Conservation (phyloP, 2,888 invertebrate genomes). For the Apomyelois bistriatella region DNA sequence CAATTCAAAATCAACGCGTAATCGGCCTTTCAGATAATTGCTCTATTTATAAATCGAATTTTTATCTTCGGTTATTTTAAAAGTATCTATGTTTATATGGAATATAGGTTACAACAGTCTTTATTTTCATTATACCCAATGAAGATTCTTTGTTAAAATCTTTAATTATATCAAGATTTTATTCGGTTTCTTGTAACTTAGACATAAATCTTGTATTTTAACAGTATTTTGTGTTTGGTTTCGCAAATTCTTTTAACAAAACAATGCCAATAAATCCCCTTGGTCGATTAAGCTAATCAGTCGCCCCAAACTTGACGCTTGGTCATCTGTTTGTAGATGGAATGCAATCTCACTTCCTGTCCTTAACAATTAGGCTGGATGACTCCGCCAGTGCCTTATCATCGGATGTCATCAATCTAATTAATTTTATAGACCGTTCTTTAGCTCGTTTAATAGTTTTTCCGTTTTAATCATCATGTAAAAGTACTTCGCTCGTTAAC, state of each 20-base stretch:
- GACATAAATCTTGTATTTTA: too few species aligned
- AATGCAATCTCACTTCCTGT: conserved; percentile 70
- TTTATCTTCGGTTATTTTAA: conserved; percentile 45
- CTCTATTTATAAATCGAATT: conserved; percentile 48
- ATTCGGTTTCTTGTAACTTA: too few species aligned
- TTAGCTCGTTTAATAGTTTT: background rate
- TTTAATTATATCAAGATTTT: too few species aligned
- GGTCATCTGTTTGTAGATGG: conserved; percentile 39
- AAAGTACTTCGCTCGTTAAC: background rate
- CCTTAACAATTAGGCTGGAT: conserved; percentile 67
- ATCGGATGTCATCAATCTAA: background rate
- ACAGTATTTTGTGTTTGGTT: too few species aligned
- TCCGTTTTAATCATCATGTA: background rate
- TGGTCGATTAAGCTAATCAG: conserved; percentile 24
- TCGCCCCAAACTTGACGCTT: conserved; percentile 45
- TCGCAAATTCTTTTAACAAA: background rate
- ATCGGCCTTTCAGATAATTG: conserved; percentile 50
- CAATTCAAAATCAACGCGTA: conserved; percentile 32
- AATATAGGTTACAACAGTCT: too few species aligned
- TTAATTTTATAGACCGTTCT: background rate
- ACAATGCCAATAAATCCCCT: background rate
- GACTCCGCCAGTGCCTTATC: conserved; percentile 26
- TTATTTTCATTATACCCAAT: too few species aligned
- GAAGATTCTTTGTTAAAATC: too few species aligned
- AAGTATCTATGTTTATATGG: conserved; percentile 18